Percentiles rank a stretch among this genome's conserved stretches.
phyloP scores from a whole-genome alignment of 2,888 invertebrate species.

The Alloscopus bannaensis region DNA sequence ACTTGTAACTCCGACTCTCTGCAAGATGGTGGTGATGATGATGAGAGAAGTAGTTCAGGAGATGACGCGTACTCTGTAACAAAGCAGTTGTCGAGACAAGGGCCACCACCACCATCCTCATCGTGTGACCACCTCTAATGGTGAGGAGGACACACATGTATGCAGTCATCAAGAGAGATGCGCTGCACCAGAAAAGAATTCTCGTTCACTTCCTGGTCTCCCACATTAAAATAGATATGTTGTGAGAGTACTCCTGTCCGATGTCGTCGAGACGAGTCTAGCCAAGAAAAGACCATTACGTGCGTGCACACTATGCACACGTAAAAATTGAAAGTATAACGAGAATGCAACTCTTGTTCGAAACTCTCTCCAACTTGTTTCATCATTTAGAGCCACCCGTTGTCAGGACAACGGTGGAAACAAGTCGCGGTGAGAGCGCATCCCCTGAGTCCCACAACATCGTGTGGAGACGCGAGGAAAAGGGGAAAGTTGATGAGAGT shows the following conservation, averaged over 20 bases:
- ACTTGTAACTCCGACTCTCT: slow-evolving; percentile 21
- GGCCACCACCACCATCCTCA: too few relatives aligned
- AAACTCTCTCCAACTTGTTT: slow-evolving; percentile 23
- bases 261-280: not conserved
- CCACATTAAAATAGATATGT: too few relatives aligned
- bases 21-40: too few relatives aligned
- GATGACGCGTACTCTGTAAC: too few relatives aligned
- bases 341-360: not conserved
- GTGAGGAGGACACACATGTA: too few relatives aligned
- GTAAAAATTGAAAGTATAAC: not conserved
- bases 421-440: not conserved
- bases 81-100: too few relatives aligned
- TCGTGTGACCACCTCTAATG: too few relatives aligned
- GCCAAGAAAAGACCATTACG: too few relatives aligned
- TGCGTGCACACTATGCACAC: not conserved
- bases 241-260: not conserved
- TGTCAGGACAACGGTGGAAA: not conserved
- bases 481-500: slow-evolving; percentile 1
- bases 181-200: too few relatives aligned
- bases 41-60: too few relatives aligned
- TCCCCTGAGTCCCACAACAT: not conserved
- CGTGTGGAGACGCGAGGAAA: slow-evolving; percentile 21
- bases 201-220: slow-evolving; percentile 57
- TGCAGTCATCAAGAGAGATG: too few relatives aligned
- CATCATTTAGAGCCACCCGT: slow-evolving; percentile 1